These are phyloP conservation scores for Corythornis cristatus DNA, from an alignment of 2,113 vertebrate species.

Conservation along the genomic window DNA sequence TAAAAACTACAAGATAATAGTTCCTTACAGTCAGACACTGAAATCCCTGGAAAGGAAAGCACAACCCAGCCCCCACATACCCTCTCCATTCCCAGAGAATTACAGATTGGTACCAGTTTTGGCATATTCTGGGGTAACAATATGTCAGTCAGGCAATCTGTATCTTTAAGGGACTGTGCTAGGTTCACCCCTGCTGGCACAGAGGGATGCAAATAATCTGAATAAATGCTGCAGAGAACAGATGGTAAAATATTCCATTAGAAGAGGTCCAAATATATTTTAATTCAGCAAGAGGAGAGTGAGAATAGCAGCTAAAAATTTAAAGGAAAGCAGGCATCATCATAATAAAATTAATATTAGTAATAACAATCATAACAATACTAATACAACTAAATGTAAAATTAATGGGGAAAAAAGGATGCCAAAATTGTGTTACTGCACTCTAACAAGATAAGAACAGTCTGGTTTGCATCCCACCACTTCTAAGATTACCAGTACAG, in stretches of 20 bases:
- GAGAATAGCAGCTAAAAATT: neutral
- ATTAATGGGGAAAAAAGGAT: neutral
- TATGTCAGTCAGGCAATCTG: neutral
- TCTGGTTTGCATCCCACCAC: neutral
- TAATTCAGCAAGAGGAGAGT: neutral
- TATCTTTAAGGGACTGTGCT: neutral
- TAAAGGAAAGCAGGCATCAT: neutral
- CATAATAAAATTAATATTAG: neutral
- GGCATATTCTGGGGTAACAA: neutral
- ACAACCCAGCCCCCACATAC: neutral
- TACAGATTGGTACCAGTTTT: neutral
- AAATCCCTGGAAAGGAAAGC: neutral
- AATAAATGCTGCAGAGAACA: slow-evolving; percentile 32
- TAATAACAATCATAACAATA: neutral
- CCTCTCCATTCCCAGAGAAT: neutral
- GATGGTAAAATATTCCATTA: slow-evolving; percentile 8
- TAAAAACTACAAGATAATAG: neutral
- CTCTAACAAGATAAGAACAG: neutral
- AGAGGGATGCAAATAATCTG: slow-evolving; percentile 18
- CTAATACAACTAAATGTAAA: neutral
- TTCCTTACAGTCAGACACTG: neutral
- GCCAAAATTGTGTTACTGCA: neutral
- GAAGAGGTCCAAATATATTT: neutral
- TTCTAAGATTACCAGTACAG: neutral
- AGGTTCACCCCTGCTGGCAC: neutral